Base-by-base conservation (phyloP, 2,797 vertebrate species). In the Gymnodraco acuticeps region DNA sequence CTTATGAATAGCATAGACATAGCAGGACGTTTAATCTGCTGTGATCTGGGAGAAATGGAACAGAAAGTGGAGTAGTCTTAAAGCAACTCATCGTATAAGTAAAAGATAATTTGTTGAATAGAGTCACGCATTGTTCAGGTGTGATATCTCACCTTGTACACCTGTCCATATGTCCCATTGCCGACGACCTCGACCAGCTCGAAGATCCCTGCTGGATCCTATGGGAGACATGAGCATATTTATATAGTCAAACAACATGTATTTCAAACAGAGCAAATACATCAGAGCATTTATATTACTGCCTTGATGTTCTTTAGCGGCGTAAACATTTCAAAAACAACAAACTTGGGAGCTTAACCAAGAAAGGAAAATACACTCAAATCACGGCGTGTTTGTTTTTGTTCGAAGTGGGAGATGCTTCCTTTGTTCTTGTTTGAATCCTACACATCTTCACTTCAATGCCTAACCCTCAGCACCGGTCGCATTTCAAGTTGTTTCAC, bases 181-280 rank as follows among this genome's bases (percentile, higher is more conserved):
- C 97, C 97, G 0, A 98, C 97, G 9, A 98, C 97, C 83, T 98
- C 97, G 43, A 98, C 97, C 88, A 98, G 95, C 93, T 98, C 97
- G 55, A 98, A 98, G 88, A 98, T 98, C 50, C 97, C 97, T 5
- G 97, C 97, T 59, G 97, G 97, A 89, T 98, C 97, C 97, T 98
- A 83, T 3, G 27, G 48, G 52, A 84, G 65, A 88, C 7, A 85
- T 0, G 0, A 9, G 10, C 10, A 61, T 5, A 78, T 61, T 64
- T 16, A 83, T 41, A 46, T 27, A 48, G 11, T 64, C n/a, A 50
- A 41, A 43, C n/a, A 70, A 71, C 5, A 73, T 16, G 16, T 0
- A 38, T 38, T 38, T 38, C n/a, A 60, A 5, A 75, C 16, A 58
- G 33, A 70, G 42, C 20, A 16, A 38, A 38, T 1, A 38, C 13